Percentiles rank a stretch among this genome's conserved stretches.
Conservation (phyloP, 1,140 invertebrate genomes). For the Lepidotrigona ventralis region DNA sequence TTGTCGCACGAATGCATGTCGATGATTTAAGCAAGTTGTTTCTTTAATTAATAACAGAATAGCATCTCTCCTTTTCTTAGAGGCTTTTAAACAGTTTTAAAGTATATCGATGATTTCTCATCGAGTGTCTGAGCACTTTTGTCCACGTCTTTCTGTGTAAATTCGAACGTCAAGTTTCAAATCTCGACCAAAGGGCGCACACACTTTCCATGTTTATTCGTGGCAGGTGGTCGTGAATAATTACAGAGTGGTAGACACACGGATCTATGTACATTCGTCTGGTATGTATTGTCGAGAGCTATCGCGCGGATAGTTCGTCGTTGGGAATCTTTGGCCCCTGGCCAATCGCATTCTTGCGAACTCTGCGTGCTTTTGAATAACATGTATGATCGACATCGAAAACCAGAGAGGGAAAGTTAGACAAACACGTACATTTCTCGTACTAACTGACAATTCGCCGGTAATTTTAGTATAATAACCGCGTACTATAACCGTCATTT, state of each 20-base stretch:
- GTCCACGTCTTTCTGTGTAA: too few species aligned
- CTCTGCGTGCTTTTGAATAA: slow-evolving; percentile 42
- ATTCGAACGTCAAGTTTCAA: too few species aligned
- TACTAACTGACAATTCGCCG: neutral
- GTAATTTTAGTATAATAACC: neutral
- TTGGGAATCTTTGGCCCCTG: slow-evolving; percentile 55
- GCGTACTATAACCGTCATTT: too few species aligned
- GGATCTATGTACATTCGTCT: slow-evolving; percentile 42
- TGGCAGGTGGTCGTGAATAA: slow-evolving; percentile 59
- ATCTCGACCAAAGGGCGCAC: neutral
- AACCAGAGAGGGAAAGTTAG: neutral
- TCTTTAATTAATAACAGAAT: too few species aligned
- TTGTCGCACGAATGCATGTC: too few species aligned
- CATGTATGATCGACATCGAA: slow-evolving; percentile 20
- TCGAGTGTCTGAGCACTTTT: too few species aligned
- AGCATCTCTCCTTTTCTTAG: too few species aligned
- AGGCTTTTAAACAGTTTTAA: too few species aligned
- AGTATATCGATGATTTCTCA: too few species aligned
- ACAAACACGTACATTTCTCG: too few species aligned
- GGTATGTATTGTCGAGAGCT: slow-evolving; percentile 2
- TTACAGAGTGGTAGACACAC: slow-evolving; percentile 38
- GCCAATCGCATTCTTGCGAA: slow-evolving; percentile 52
- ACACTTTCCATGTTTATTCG: slow-evolving; percentile 35
- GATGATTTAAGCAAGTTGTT: too few species aligned
- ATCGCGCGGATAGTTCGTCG: slow-evolving; percentile 21